Evolutionary conservation across 37 sponge, comb jelly and placozoan species (phyloP).

Genomic region (Ephydatia muelleri): DNA sequence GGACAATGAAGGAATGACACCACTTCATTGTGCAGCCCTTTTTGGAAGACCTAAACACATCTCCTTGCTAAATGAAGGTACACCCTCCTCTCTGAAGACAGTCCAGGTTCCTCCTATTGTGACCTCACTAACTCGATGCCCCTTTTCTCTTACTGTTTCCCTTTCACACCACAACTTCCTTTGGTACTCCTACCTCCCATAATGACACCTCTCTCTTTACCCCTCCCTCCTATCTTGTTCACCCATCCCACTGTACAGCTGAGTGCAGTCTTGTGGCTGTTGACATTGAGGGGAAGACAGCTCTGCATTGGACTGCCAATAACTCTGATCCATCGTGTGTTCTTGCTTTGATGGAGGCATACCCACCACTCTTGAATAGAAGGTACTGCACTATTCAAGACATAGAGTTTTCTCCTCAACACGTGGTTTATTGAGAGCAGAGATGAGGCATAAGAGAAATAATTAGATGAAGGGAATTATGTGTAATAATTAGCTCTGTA

Average conservation of each 20-base stretch:
- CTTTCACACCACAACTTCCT: background rate
- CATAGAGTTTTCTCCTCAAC: background rate
- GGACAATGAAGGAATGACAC: constrained; percentile 84
- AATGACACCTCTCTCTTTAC: background rate
- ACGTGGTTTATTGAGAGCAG: background rate
- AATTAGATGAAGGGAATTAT: background rate
- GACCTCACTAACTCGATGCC: no score
- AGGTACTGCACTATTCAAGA: constrained; percentile 20
- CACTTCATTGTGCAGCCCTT: constrained; percentile 86
- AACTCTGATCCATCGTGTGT: constrained; percentile 63
- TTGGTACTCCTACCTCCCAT: background rate
- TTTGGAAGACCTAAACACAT: constrained; percentile 71
- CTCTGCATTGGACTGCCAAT: constrained; percentile 84
- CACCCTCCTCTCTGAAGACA: background rate
- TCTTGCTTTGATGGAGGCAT: constrained; percentile 47
- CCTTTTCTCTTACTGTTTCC: no score
- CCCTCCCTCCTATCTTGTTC: background rate
- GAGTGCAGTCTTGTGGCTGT: constrained; percentile 66
- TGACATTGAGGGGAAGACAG: constrained; percentile 83
- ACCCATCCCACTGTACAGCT: constrained; percentile 13
- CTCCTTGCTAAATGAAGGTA: constrained; percentile 61
- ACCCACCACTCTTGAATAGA: constrained; percentile 77
- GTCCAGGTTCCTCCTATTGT: background rate
- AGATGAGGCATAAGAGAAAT: background rate
- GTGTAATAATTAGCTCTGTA: background rate